Base-by-base conservation (phyloP, 2,888 invertebrate genomes). In the Piscicola geometra region DNA sequence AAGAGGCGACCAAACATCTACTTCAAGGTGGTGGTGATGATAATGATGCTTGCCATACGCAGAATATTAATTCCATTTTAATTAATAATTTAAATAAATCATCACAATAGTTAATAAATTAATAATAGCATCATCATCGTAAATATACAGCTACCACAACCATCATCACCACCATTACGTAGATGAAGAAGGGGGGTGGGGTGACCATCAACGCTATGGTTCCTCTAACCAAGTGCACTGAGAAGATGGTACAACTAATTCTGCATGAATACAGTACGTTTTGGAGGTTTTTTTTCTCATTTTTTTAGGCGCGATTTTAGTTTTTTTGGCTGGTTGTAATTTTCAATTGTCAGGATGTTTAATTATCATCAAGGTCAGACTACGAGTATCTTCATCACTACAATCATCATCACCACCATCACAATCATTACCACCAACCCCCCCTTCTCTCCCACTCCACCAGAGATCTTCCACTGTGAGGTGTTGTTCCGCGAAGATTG, bases 171-270 rank as follows among this genome's bases (percentile, higher is more conserved):
- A 73, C 74, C 69, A n/a, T 67, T 35, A 66, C 36, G 33, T 85
- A 92, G 91, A 88, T 91, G 70, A 94, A 97, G 86, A 97, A 97
- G 87, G 94, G 94, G 30, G 99, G 94, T 60, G 99, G 99, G 1
- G 87, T 99, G 30, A 94, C 96, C 1, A 98, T 99, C 86, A 99
- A 96, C 85, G 92, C 97, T 0, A 99, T 96, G 0, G 93, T 95
- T 83, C 90, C 93, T 33, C 88, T 99, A 75, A 94, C 95, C 0
- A 92, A 92, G 86, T 90, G 93, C 77, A 95, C 93, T 84, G 98
- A 99, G 86, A 98, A 97, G 88, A 88, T 99, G 89, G 95, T 98
- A 78, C 96, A 98, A 87, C 90, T 95, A 89, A 96, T 99, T 82
- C 88, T 99, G 33, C 98, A 99, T 85, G 97, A 98, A 86, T 99